Base-by-base conservation (phyloP, 2,888 invertebrate genomes). In the Beris morrisii region DNA sequence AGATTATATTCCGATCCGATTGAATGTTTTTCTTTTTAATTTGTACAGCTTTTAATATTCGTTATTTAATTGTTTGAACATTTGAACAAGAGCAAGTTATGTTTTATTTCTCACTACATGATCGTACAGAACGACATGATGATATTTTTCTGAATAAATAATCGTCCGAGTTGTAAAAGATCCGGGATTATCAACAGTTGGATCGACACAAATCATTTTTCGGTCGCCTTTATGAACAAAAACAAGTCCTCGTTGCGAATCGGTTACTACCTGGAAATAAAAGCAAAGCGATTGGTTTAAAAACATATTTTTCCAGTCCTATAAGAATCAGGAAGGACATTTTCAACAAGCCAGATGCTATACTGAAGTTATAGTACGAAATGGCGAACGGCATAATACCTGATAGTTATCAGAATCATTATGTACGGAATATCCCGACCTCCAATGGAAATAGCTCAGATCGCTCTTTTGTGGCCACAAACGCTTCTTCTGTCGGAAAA, bases 151-250 rank as follows among this genome's bases (percentile, higher is more conserved):
- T 0, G 90, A 87, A 69, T 83, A 82, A 13, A 91, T 79, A 59
- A 87, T 82, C 58, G 84, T 81, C 69, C 91, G 84, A 3, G 83
- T 85, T 0, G 89, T 88, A 76, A 90, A 89, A 70, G 86, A 84
- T 0, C 90, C 90, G 0, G 88, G 88, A 0, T 83, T 78, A 38
- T 80, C 79, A 1, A 63, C 48, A 1, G 77, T 76, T 0, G 91
- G 90, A 75, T 92, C 88, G 0, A 91, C 88, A 73, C 85, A 87
- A 56, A 94, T 84, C 48, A 88, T 84, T 79, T 91, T 91, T 72
- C 90, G 85, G 76, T 94, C 93, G 70, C 89, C 87, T 63, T 88
- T 86, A 76, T 92, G 92, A 82, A 91, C 90, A 74, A 94, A 93
- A 44, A 90, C 79, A 31, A 94, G 76, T 0, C 93, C 92, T 68